Conservation (phyloP, 2,113 vertebrate species). For the Laterallus jamaicensis region DNA sequence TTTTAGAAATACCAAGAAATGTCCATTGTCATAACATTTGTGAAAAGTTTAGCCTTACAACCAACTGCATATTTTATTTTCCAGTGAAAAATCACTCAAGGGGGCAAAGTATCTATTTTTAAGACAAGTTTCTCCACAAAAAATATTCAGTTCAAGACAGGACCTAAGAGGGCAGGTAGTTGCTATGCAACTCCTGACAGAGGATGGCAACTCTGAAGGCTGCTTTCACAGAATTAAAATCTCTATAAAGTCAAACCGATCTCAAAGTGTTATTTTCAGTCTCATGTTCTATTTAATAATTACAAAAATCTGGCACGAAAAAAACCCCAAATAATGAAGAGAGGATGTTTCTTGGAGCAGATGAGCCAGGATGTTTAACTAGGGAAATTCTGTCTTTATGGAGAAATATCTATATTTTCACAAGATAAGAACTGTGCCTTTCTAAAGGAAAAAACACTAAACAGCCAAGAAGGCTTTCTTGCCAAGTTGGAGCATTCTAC, state of each 20-base stretch:
- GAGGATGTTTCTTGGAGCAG: slow-evolving; percentile 15
- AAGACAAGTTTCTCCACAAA: background rate
- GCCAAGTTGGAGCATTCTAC: background rate
- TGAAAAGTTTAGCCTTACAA: background rate
- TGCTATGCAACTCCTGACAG: slow-evolving; percentile 31
- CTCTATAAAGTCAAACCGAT: background rate
- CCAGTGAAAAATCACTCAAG: slow-evolving; percentile 12
- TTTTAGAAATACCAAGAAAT: background rate
- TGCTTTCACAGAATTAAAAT: background rate
- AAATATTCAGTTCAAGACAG: background rate
- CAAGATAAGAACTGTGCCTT: slow-evolving; percentile 46
- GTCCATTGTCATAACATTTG: background rate
- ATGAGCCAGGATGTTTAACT: slow-evolving; percentile 34
- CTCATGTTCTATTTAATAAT: background rate
- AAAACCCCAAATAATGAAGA: background rate
- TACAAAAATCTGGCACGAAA: background rate
- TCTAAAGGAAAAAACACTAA: slow-evolving; percentile 15
- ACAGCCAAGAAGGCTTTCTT: background rate
- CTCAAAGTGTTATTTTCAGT: background rate
- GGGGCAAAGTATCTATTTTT: slow-evolving; percentile 45
- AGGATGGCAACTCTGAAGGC: background rate
- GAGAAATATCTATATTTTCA: slow-evolving; percentile 46
- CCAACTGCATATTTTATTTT: background rate
- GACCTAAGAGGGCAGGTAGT: slow-evolving; percentile 37
- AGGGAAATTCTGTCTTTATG: slow-evolving; percentile 11